phyloP scores from a whole-genome alignment of 92 coral and sea anemone genomes.

The Phenganax subtilis region DNA sequence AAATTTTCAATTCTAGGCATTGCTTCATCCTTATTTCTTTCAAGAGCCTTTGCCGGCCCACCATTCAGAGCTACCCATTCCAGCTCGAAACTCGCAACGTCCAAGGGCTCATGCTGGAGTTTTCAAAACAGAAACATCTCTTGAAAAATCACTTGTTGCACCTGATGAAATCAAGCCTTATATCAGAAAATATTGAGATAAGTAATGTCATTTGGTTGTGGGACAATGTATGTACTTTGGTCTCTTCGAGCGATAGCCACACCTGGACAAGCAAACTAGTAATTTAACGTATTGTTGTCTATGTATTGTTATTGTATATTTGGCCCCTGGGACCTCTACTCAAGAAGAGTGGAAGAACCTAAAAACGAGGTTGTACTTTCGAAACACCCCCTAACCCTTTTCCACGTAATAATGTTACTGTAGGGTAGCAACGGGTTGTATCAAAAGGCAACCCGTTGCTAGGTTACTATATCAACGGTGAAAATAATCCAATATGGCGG shows the following conservation, averaged over 20 bases:
- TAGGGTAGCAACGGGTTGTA: conserved; percentile 15
- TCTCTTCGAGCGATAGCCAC: too few species aligned
- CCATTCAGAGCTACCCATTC: conserved; percentile 95
- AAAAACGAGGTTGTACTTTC: background rate
- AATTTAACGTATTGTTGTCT: too few species aligned
- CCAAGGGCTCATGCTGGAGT: conserved; percentile 70
- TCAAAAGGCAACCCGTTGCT: conserved; percentile 15
- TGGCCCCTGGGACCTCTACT: too few species aligned
- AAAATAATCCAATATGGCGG: conserved; percentile 33
- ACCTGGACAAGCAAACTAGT: too few species aligned
- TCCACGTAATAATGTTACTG: background rate
- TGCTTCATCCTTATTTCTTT: conserved; percentile 97
- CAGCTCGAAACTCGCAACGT: conserved; percentile 78
- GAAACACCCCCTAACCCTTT: background rate
- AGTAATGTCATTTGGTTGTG: background rate
- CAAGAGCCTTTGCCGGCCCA: conserved; percentile 97
- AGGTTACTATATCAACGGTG: conserved; percentile 23
- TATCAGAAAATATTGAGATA: conserved; percentile 30
- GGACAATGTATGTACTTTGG: too few species aligned
- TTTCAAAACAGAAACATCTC: conserved; percentile 73
- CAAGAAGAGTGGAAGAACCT: too few species aligned
- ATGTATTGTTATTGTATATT: too few species aligned
- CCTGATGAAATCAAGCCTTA: conserved; percentile 70
- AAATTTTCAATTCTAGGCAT: conserved; percentile 54
- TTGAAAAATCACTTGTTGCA: conserved; percentile 80